Evolutionary conservation across 23 tunicate genomes (phyloP), one percentile per base, ranked within the genome.

Genomic region (Corella eumyota): DNA sequence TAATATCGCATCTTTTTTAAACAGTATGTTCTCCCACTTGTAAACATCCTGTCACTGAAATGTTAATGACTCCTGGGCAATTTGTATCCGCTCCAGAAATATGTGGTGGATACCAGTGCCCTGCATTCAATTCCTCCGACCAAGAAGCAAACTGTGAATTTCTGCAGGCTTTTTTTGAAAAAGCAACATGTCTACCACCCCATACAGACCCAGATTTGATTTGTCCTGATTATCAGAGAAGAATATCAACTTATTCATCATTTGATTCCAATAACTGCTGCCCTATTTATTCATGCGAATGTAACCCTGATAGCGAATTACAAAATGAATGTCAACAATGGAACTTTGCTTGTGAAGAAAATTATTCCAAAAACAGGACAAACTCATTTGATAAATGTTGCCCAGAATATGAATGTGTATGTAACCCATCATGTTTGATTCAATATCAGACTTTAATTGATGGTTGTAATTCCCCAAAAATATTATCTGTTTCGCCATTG

Each of bases 21-120:
- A 26, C 62, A 73, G 79, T 50, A 1, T 73, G 79, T 62, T 63
- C 70, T 11, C 51, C 70, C 2, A 23, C 17, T 15, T 73, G 79
- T 32, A 50, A 22, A 0, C 36, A 73, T 24, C 79, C 70, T 24
- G 70, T 40, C 23, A 73, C 62, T 0, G 30, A 54, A n/a, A 62
- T 34, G 2, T 20, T 40, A 22, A 73, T 73, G 34, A 5, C 30
- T 17, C 61, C 70, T 6, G 63, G 63, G 7, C 37, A 64, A 25
- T 36, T 30, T 11, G 70, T 64, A 13, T 13, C 62, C 6, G 50
- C 70, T 6, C 20, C 27, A 31, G 55, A 63, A 50, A 60, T 46
- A 25, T 73, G 79, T 34, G 56, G 68, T 20, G 27, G 15, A 0
- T 73, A 73, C 34, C 7, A 21, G 0, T 63, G 68, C 26, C 68